A percentile compares a stretch with the other conserved stretches of the same genome.
These are phyloP conservation scores for Notodonta ziczac DNA, from an alignment of 2,888 invertebrate species.

Conservation along the genomic window DNA sequence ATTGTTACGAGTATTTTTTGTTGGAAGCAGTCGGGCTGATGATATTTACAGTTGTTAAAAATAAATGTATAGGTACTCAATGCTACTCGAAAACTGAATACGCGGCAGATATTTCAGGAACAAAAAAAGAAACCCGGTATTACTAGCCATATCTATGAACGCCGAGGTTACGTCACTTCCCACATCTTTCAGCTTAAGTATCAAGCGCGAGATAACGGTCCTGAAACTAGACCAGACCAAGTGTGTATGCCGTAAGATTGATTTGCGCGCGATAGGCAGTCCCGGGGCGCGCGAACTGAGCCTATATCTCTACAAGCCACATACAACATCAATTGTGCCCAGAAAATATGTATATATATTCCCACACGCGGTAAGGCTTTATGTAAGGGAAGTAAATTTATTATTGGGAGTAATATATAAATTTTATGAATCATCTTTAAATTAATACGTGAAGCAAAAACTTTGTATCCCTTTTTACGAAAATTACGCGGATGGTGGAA, in stretches of 20 bases:
- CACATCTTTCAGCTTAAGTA: not conserved
- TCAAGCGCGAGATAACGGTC: not conserved
- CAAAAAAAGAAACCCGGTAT: no score
- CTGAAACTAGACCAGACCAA: not conserved
- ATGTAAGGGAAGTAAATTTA: not conserved
- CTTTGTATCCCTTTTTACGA: no score
- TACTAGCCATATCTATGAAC: not conserved
- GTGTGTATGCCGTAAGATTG: not conserved
- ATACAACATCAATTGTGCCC: not conserved
- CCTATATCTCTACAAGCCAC: not conserved
- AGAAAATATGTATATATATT: not conserved
- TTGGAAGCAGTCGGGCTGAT: not conserved
- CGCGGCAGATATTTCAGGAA: no score
- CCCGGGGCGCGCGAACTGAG: not conserved
- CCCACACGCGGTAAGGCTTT: not conserved
- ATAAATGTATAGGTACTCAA: no score
- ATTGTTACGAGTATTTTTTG: slow-evolving; percentile 1
- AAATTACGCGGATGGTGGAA: no score
- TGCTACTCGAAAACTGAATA: no score
- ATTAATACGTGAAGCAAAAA: no score
- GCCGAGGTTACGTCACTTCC: not conserved
- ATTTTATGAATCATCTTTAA: no score
- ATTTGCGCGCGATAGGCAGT: not conserved
- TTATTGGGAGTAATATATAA: no score
- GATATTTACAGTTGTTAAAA: not conserved